These are phyloP conservation scores for Suillia variegata DNA, from an alignment of 2,888 invertebrate genomes.

Conservation along the genomic window DNA sequence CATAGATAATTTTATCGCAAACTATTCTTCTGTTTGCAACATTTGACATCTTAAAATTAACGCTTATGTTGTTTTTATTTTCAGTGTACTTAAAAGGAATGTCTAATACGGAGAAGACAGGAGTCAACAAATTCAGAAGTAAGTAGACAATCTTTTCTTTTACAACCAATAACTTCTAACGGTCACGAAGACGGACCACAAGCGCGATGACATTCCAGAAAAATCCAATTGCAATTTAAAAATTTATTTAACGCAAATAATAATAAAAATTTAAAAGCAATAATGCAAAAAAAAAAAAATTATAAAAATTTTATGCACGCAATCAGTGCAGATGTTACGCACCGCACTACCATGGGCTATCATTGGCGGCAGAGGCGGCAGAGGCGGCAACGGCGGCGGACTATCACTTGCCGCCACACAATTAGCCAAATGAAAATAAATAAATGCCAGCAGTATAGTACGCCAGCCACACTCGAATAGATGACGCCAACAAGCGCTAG, in stretches of 20 bases:
- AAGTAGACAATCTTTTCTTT: background rate
- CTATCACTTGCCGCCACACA: too few relatives aligned
- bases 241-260: too few relatives aligned
- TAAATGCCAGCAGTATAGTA: background rate
- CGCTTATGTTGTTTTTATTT: background rate
- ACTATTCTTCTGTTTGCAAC: too few relatives aligned
- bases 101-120: background rate
- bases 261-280: background rate
- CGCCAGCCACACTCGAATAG: too few relatives aligned
- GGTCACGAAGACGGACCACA: background rate
- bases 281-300: background rate
- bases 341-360: background rate
- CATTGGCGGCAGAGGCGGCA: background rate
- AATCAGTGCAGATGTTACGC: background rate
- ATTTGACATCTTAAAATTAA: too few relatives aligned
- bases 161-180: background rate
- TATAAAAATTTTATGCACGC: too few relatives aligned
- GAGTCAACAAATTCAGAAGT: background rate
- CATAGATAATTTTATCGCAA: too few relatives aligned
- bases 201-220: background rate
- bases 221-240: background rate
- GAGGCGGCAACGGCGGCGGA: too few relatives aligned
- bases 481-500: background rate
- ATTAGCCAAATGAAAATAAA: background rate
- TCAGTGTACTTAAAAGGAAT: background rate